phyloP scores from a whole-genome alignment of 2,888 invertebrate genomes.

The Agrochola litura region DNA sequence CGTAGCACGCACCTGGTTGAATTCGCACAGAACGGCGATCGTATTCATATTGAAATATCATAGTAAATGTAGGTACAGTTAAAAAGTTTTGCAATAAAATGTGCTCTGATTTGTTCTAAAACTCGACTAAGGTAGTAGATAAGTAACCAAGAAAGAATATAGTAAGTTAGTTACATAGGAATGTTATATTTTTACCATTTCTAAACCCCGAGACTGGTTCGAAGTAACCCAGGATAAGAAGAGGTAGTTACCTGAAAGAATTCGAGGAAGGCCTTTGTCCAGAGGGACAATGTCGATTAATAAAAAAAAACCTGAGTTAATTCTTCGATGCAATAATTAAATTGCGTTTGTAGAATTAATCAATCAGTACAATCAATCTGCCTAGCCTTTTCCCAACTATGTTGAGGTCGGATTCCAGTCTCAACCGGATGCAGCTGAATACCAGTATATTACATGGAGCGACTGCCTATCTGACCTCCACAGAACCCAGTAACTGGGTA shows the following conservation, averaged over 20 bases:
- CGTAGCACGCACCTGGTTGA: conserved; percentile 23
- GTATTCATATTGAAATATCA: conserved; percentile 14
- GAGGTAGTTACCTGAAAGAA: not conserved
- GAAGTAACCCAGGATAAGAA: not conserved
- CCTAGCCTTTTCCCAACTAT: too few relatives aligned
- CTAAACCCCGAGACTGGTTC: not conserved
- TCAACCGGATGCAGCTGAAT: too few relatives aligned
- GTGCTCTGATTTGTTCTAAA: too few relatives aligned
- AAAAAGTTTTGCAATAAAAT: too few relatives aligned
- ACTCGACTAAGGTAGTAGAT: too few relatives aligned
- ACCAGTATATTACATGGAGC: too few relatives aligned
- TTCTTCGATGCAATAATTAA: not conserved
- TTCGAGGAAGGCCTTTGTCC: not conserved
- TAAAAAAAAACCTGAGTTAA: too few relatives aligned
- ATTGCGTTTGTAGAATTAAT: conserved; percentile 1
- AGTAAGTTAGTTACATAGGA: too few relatives aligned
- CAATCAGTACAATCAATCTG: not conserved
- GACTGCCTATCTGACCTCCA: too few relatives aligned
- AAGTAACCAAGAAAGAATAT: not conserved
- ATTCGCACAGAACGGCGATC: conserved; percentile 5
- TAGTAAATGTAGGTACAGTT: not conserved
- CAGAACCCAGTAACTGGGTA: too few relatives aligned
- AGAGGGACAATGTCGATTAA: not conserved
- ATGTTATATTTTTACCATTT: not conserved
- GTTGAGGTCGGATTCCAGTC: too few relatives aligned